Evolutionary conservation across 2,888 invertebrate species (phyloP).

Genomic region (Agrilus mali): DNA sequence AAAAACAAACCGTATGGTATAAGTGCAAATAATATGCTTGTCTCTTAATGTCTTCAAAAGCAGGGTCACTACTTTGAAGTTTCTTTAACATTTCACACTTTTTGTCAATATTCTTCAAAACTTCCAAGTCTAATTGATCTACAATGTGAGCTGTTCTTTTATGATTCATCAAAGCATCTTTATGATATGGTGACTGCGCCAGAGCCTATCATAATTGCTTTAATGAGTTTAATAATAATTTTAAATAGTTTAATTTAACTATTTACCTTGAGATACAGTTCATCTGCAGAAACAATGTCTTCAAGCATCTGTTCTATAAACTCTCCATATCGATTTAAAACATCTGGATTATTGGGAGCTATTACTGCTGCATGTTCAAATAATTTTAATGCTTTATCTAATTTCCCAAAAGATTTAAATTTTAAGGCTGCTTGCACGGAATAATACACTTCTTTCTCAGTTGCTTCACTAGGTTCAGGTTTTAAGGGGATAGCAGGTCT

Average conservation of each 20-base stretch:
- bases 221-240: background rate
- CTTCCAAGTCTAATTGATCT: conserved; percentile 73
- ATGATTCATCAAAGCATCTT: conserved; percentile 65
- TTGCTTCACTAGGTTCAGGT: conserved; percentile 16
- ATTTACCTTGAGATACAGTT: conserved; percentile 65
- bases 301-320: conserved; percentile 76
- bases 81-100: conserved; percentile 71
- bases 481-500: conserved; percentile 5
- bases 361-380: conserved; percentile 86
- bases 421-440: conserved; percentile 75
- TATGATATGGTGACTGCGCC: conserved; percentile 69
- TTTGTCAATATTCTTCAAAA: conserved; percentile 67
- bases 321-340: conserved; percentile 85
- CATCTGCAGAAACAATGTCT: conserved; percentile 82
- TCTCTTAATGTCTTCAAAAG: conserved; percentile 76
- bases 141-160: conserved; percentile 79
- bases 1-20: conserved; percentile 65
- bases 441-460: conserved; percentile 65
- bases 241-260: background rate
- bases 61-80: conserved; percentile 63
- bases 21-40: conserved; percentile 94
- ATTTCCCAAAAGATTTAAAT: conserved; percentile 70
- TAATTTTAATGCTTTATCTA: conserved; percentile 72
- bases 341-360: conserved; percentile 84
- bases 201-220: conserved; percentile 44